Conservation (phyloP, 2,113 vertebrate species). For the Chaetodon trifascialis region DNA sequence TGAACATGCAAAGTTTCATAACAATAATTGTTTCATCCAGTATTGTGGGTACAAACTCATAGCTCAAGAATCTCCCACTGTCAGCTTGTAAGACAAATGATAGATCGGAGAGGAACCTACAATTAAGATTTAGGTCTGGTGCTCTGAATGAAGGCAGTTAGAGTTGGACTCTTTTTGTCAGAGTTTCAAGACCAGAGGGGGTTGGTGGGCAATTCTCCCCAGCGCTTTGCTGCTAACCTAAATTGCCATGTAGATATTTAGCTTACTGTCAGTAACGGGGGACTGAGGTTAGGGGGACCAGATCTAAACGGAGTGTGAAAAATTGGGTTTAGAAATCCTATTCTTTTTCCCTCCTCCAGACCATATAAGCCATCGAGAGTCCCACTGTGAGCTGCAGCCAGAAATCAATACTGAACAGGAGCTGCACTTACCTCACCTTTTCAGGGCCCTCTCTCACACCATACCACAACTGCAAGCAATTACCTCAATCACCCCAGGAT, state of each 20-base stretch:
- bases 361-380: constrained; percentile 33
- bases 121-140: constrained; percentile 76
- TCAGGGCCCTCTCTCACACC: constrained; percentile 56
- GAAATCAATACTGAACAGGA: constrained; percentile 73
- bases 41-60: constrained; percentile 69
- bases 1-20: constrained; percentile 61
- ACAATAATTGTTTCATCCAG: constrained; percentile 61
- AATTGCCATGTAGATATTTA: constrained; percentile 69
- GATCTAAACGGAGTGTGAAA: constrained; percentile 51
- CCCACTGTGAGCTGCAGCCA: constrained; percentile 37
- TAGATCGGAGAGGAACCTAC: constrained; percentile 72
- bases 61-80: constrained; percentile 72
- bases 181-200: constrained; percentile 60
- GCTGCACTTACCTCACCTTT: constrained; percentile 69
- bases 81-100: constrained; percentile 74
- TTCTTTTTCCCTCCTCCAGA: constrained; percentile 25
- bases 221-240: constrained; percentile 66
- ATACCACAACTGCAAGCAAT: constrained; percentile 81
- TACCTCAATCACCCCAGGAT: constrained; percentile 73
- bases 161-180: constrained; percentile 67
- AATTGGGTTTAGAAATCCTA: constrained; percentile 54
- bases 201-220: constrained; percentile 22
- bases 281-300: not conserved
- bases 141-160: constrained; percentile 67
- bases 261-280: constrained; percentile 37